phyloP scores from a whole-genome alignment of 2,113 vertebrate genomes.

The Embiotoca jacksoni region DNA sequence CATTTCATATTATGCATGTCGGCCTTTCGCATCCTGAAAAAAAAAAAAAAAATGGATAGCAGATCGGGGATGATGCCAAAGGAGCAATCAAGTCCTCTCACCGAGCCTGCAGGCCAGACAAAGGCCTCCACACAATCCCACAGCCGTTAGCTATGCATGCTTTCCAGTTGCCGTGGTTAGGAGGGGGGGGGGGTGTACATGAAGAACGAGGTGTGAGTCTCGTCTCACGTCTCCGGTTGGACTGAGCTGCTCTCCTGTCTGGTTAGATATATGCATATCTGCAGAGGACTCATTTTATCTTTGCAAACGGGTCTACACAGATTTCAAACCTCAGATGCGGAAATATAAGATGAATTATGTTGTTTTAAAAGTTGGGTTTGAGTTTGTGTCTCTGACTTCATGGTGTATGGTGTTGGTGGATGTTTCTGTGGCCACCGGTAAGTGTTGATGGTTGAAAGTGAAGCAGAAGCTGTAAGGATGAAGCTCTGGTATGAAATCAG shows the following conservation, averaged over 20 bases:
- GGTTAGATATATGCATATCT: too few relatives aligned
- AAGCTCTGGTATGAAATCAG: too few relatives aligned
- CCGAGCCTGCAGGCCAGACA: slow-evolving; percentile 88
- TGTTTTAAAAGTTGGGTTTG: too few relatives aligned
- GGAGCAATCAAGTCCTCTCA: slow-evolving; percentile 88
- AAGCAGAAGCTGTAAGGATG: too few relatives aligned
- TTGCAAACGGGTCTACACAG: too few relatives aligned
- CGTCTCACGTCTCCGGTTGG: not conserved
- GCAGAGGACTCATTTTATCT: too few relatives aligned
- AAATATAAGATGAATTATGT: too few relatives aligned
- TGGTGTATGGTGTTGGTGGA: too few relatives aligned
- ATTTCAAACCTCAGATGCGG: too few relatives aligned
- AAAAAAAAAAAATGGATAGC: slow-evolving; percentile 63
- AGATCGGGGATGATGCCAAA: slow-evolving; percentile 91
- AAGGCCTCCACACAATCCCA: slow-evolving; percentile 91
- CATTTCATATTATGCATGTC: slow-evolving; percentile 90
- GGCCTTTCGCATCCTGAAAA: slow-evolving; percentile 74
- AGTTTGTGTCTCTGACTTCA: too few relatives aligned
- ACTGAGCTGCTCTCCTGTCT: not conserved
- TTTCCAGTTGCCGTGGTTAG: slow-evolving; percentile 94
- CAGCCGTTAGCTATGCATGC: slow-evolving; percentile 96
- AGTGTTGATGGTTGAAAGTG: too few relatives aligned
- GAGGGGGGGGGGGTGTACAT: slow-evolving; percentile 74
- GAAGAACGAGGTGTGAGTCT: slow-evolving; percentile 83
- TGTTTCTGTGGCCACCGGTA: too few relatives aligned